Evolutionary conservation across 2,797 vertebrate species (phyloP).

Genomic region (Enteromius viviparus): DNA sequence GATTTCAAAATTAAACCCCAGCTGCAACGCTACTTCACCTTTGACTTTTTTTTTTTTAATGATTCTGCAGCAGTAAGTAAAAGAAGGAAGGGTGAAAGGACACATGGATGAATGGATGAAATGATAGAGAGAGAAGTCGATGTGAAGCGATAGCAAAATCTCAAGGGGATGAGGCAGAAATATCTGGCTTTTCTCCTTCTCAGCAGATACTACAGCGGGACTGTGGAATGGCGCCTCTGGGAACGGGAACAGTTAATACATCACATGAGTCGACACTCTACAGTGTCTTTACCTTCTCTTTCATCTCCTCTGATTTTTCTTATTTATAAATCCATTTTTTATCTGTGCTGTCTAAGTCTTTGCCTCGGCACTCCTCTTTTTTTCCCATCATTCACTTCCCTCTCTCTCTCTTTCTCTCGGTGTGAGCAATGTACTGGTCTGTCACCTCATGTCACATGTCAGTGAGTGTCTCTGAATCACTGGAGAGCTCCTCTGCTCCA

Average conservation of each 20-base stretch:
- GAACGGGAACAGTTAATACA: conserved; percentile 47
- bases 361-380: conserved; percentile 13
- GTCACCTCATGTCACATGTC: conserved; percentile 57
- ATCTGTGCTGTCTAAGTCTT: conserved; percentile 13
- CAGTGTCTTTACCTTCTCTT: conserved; percentile 44
- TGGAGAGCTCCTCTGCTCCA: conserved; percentile 46
- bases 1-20: neutral
- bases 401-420: neutral
- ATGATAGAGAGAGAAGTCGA: conserved; percentile 46
- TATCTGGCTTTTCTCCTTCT: conserved; percentile 48
- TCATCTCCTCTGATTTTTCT: conserved; percentile 39
- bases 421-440: conserved; percentile 44
- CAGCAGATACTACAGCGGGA: conserved; percentile 43
- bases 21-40: neutral
- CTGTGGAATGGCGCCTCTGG: conserved; percentile 37
- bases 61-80: conserved; percentile 15
- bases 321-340: conserved; percentile 8
- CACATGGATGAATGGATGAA: conserved; percentile 43
- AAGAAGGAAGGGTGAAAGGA: conserved; percentile 45
- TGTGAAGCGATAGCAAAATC: conserved; percentile 34
- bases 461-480: conserved; percentile 38
- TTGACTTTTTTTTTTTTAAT: conserved; percentile 22
- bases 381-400: conserved; percentile 11
- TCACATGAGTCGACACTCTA: conserved; percentile 35
- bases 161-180: conserved; percentile 41